Evolutionary conservation across 2,888 invertebrate species (phyloP).

Genomic region (Parelbella ahira): DNA sequence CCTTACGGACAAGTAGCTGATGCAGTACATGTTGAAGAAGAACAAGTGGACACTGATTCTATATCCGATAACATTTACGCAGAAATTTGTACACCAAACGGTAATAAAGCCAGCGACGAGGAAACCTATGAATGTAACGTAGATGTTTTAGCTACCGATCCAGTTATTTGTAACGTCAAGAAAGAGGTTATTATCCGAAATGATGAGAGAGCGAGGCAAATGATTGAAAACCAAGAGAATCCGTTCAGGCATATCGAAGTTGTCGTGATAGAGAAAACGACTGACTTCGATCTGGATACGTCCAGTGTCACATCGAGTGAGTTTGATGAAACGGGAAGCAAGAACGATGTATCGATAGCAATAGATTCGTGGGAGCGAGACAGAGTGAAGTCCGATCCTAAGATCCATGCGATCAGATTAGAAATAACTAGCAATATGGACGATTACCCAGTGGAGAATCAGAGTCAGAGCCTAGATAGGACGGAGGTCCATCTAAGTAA

Average conservation of each 20-base stretch:
- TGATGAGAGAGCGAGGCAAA: slow-evolving; percentile 67
- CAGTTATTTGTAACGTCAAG: slow-evolving; percentile 74
- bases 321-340: slow-evolving; percentile 62
- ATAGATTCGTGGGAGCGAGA: slow-evolving; percentile 74
- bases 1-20: slow-evolving; percentile 87
- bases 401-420: slow-evolving; percentile 72
- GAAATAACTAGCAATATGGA: slow-evolving; percentile 75
- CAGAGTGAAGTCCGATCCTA: slow-evolving; percentile 54
- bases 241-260: slow-evolving; percentile 77
- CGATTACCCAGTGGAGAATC: slow-evolving; percentile 55
- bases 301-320: slow-evolving; percentile 69
- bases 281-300: slow-evolving; percentile 70
- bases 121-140: slow-evolving; percentile 66
- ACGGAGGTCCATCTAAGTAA: slow-evolving; percentile 63
- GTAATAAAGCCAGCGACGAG: slow-evolving; percentile 58
- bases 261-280: slow-evolving; percentile 75
- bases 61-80: slow-evolving; percentile 85
- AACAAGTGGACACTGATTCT: slow-evolving; percentile 64
- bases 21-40: slow-evolving; percentile 75
- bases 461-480: slow-evolving; percentile 53
- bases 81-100: slow-evolving; percentile 81
- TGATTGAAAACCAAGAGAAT: slow-evolving; percentile 70
- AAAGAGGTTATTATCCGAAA: slow-evolving; percentile 72
- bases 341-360: slow-evolving; percentile 65
- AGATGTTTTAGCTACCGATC: slow-evolving; percentile 69